Percentiles rank a stretch among this genome's conserved stretches.
These are phyloP conservation scores for Bungarus multicinctus DNA, from an alignment of 2,113 vertebrate species.

Conservation along the genomic window DNA sequence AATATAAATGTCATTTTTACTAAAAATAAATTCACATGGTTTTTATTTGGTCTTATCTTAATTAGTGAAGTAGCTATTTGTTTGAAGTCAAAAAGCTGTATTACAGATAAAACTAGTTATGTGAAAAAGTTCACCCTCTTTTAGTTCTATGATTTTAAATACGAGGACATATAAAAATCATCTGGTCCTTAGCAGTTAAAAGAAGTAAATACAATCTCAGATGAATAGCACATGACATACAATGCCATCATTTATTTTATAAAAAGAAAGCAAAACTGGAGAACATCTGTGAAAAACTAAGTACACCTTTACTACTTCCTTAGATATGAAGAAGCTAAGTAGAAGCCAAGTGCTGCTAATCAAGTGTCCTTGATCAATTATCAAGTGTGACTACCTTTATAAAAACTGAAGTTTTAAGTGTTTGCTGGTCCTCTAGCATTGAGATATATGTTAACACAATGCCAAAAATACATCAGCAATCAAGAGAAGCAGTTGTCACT, in stretches of 20 bases:
- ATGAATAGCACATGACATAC: background rate
- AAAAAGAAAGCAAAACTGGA: background rate
- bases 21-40: background rate
- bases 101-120: background rate
- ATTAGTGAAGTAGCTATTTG: background rate
- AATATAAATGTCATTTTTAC: constrained; percentile 29
- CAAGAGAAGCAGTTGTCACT: background rate
- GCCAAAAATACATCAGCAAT: background rate
- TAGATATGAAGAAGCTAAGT: background rate
- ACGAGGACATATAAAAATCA: background rate
- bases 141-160: background rate
- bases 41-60: background rate
- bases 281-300: background rate
- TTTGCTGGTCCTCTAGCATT: background rate
- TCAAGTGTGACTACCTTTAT: background rate
- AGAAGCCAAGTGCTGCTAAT: background rate
- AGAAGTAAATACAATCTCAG: background rate
- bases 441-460: too few relatives aligned
- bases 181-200: background rate
- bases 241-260: background rate
- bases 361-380: background rate
- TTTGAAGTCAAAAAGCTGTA: background rate
- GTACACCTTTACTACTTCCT: background rate
- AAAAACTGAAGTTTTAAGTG: background rate
- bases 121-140: background rate